Evolutionary conservation across 2,797 vertebrate genomes (phyloP), one percentile per base, ranked within the genome.

Genomic region (Microctenopoma stevenorrisi): DNA sequence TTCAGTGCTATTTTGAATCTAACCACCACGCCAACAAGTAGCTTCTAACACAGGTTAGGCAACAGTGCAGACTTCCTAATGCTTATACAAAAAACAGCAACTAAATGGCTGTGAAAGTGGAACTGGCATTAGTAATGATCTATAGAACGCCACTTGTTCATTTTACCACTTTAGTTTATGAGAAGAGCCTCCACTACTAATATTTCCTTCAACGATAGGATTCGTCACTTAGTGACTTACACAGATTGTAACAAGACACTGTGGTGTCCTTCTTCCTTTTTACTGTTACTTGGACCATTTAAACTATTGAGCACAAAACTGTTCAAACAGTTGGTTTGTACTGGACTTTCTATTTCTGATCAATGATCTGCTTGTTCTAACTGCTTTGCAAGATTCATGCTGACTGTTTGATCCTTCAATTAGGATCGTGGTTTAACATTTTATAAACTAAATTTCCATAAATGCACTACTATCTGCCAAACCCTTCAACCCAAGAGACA

Each of bases 1-100:
- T 71, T 72, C 63, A 66, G 38, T 54, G 69, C 59, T 76, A 80
- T 72, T 82, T 74, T 78, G 59, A 79, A 76, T 74, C 48, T 55
- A 56, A 51, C 69, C 72, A 59, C 53, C 9, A 61, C 51, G 72
- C 76, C 76, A 82, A 76, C 72, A 70, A 78, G 11, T 2, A 14
- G 33, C 67, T 37, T 71, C 52, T 59, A 48, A 62, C 40, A 51
- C 38, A 42, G 16, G 10, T 57, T n/a, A 57, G 40, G 48, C 48
- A 44, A 37, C 33, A 26, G 38, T 10, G 38, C 35, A 51, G 56
- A 68, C 56, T 14, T 64, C 28, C 55, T 4, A 46, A 48, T 37
- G 13, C 3, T 14, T 4, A 46, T 7, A 46, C 3, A 44, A 16
- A 42, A 53, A 43, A 72, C 64, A 82, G 50, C 35, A 49, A 51